Base-by-base conservation (phyloP, 2,888 invertebrate species). In the Harpagoxenus sublaevis region DNA sequence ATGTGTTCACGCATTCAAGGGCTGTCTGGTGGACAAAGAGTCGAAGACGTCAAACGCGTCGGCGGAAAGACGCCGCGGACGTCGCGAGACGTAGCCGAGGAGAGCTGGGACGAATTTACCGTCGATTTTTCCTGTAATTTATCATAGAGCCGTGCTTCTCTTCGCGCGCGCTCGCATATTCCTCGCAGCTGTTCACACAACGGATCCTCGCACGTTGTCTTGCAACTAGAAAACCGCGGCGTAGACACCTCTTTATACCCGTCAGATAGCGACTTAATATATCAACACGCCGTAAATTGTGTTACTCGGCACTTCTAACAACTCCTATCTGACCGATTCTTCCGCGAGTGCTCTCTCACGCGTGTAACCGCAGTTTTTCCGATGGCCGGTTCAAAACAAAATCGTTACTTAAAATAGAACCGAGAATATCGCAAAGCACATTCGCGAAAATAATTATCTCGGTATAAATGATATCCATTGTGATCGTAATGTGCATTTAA, bases 121-220 rank as follows among this genome's bases (percentile, higher is more conserved):
- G 31, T 75, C 28, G 83, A 89, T 84, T 88, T 79, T 89, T 85
- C 82, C 57, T 15, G 18, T 60, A 63, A 84, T 84, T 87, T 77
- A 84, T 84, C 53, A 73, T 28, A 15, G 23, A 62, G 4, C 18
- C 51, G 39, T 45, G 82, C 48, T 74, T 70, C 70, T 78, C 62
- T 65, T 23, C 18, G 23, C 57, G 23, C 57, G 48, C 65, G 57
- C 75, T 74, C 31, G n/a, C 82, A 74, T 88, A 84, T 90, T 89
- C 85, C 73, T 86, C 79, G 57, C 91, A 90, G 90, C 90, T 90
- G 90, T 89, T 90, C 89, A 87, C 84, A 88, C 90, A 90, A 86
- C 84, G 65, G 75, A 70, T 82, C 71, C 66, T 73, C 73, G 65
- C 78, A 18, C 74, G 83, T 42, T 55, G 53, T 68, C 82, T 73